These are phyloP conservation scores for Platynereis dumerilii DNA, from an alignment of 2,888 invertebrate genomes.

Conservation along the genomic window DNA sequence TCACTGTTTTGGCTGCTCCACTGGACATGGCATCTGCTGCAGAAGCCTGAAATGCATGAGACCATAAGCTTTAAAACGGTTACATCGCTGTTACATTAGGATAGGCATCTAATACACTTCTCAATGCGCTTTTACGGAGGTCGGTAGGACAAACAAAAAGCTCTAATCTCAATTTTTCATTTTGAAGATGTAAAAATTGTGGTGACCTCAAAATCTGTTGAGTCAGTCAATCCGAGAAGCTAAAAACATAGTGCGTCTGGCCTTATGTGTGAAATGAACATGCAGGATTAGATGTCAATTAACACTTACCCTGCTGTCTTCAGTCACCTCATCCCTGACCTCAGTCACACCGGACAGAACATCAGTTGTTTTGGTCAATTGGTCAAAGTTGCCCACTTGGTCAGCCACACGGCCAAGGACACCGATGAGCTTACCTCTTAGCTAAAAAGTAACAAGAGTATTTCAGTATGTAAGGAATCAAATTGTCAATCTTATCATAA, in stretches of 20 bases:
- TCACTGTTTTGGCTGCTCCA: conserved; percentile 29
- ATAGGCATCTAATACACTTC: neutral
- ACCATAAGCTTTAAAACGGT: neutral
- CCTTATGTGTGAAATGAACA: too few relatives aligned
- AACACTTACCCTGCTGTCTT: conserved; percentile 33
- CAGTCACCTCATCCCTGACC: conserved; percentile 33
- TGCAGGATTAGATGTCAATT: too few relatives aligned
- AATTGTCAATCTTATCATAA: neutral
- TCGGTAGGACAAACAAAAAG: too few relatives aligned
- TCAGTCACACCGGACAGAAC: conserved; percentile 19
- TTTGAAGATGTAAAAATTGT: too few relatives aligned
- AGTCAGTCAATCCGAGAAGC: too few relatives aligned
- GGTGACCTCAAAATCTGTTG: neutral
- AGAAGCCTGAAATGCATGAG: conserved; percentile 26
- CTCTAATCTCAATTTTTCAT: too few relatives aligned
- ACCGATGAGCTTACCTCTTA: conserved; percentile 38
- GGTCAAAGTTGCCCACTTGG: conserved; percentile 36
- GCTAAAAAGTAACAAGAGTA: conserved; percentile 22
- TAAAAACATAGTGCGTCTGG: too few relatives aligned
- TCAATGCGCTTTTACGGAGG: too few relatives aligned
- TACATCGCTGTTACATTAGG: too few relatives aligned
- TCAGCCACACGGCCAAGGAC: conserved; percentile 37
- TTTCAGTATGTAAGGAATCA: neutral
- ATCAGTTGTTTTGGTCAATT: conserved; percentile 34
- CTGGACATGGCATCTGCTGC: conserved; percentile 35